phyloP scores from a whole-genome alignment of 2,888 invertebrate genomes.

The Melanostoma mellinum region DNA sequence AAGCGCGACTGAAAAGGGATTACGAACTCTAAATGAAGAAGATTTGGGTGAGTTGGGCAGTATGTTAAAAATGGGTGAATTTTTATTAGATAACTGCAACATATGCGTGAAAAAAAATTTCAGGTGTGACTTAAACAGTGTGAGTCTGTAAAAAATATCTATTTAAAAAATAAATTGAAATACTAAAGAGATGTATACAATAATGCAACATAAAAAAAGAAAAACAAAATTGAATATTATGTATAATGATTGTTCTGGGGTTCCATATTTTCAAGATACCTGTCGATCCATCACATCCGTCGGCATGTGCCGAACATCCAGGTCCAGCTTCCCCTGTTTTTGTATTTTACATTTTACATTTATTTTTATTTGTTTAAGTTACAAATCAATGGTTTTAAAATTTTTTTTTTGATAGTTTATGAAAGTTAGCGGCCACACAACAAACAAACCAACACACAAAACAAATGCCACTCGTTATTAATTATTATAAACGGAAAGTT shows the following conservation, averaged over 20 bases:
- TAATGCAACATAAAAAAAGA: constrained; percentile 23
- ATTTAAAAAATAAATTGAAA: constrained; percentile 42
- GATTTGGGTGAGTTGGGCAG: constrained; percentile 13
- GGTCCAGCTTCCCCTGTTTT: constrained; percentile 89
- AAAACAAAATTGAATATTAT: constrained; percentile 31
- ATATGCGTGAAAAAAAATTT: constrained; percentile 51
- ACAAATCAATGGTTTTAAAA: constrained; percentile 52
- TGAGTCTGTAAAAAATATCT: constrained; percentile 50
- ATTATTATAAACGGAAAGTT: constrained; percentile 26
- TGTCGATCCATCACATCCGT: constrained; percentile 97
- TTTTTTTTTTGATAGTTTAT: constrained; percentile 31
- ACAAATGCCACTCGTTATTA: constrained; percentile 65
- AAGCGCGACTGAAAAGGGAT: constrained; percentile 57
- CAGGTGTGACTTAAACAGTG: constrained; percentile 49
- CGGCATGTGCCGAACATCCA: constrained; percentile 95
- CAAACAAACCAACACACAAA: constrained; percentile 82
- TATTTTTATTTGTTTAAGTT: constrained; percentile 60
- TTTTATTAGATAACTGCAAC: constrained; percentile 35
- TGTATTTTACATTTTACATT: constrained; percentile 63
- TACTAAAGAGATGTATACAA: constrained; percentile 32
- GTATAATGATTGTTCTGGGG: constrained; percentile 63
- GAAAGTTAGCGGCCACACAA: constrained; percentile 83
- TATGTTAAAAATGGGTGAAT: constrained; percentile 24
- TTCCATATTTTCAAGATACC: constrained; percentile 83
- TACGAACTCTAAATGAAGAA: constrained; percentile 47